Percentiles rank a stretch among this genome's conserved stretches.
phyloP scores from a whole-genome alignment of 2,888 invertebrate species.

The Ichneumon xanthorius region DNA sequence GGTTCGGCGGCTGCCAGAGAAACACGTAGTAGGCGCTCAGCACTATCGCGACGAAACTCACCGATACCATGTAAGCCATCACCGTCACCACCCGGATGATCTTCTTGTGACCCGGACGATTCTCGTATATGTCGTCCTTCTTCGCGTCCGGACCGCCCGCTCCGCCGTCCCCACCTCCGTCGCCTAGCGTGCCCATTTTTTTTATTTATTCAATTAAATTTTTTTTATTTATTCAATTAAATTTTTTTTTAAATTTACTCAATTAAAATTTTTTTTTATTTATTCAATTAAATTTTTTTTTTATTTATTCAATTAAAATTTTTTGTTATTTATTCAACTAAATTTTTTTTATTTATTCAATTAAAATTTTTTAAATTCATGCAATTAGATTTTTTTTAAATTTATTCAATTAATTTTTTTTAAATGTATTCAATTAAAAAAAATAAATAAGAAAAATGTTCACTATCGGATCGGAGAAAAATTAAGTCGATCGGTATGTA shows the following conservation, averaged over 20 bases:
- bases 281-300: no score
- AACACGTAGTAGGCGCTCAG: constrained; percentile 93
- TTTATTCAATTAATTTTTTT: no score
- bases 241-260: no score
- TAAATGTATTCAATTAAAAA: no score
- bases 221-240: constrained; percentile 21
- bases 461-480: background rate
- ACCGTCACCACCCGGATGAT: constrained; percentile 91
- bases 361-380: background rate
- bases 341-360: constrained; percentile 17
- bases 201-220: constrained; percentile 18
- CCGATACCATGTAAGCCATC: constrained; percentile 92
- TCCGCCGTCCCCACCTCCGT: constrained; percentile 32
- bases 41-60: constrained; percentile 93
- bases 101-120: constrained; percentile 75
- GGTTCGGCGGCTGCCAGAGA: constrained; percentile 91
- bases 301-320: background rate
- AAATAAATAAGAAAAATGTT: background rate
- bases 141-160: constrained; percentile 60
- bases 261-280: no score
- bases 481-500: background rate
- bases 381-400: no score
- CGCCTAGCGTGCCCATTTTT: constrained; percentile 60
- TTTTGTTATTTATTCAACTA: constrained; percentile 24
- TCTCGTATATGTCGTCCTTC: constrained; percentile 77